A percentile compares a stretch with the other conserved stretches of the same genome.
Conservation (phyloP, 2,113 vertebrate genomes). For the Paramormyrops kingsleyae region DNA sequence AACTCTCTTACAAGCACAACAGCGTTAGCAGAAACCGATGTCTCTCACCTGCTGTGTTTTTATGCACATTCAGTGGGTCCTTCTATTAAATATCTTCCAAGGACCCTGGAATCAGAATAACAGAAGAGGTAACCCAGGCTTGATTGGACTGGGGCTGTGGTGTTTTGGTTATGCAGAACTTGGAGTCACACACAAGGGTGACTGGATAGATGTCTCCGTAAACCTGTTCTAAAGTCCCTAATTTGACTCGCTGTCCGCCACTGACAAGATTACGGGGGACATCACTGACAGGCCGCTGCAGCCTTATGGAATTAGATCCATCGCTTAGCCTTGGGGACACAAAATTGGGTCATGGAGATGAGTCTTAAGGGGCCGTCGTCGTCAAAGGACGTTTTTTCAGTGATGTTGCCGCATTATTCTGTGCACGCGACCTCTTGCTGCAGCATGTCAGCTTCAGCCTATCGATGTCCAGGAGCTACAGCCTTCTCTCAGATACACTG, state of each 20-base stretch:
- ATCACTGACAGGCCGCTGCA: slow-evolving; percentile 51
- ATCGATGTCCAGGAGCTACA: background rate
- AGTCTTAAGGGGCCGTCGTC: slow-evolving; percentile 49
- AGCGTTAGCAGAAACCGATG: background rate
- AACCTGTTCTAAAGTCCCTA: slow-evolving; percentile 45
- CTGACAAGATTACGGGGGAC: slow-evolving; percentile 54
- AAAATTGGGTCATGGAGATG: slow-evolving; percentile 57
- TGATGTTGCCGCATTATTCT: background rate
- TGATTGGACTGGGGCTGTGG: background rate
- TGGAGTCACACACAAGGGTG: background rate
- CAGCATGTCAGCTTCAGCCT: background rate
- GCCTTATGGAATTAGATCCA: slow-evolving; percentile 51
- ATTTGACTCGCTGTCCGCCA: slow-evolving; percentile 41
- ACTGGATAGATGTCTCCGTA: slow-evolving; percentile 14
- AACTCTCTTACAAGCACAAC: background rate
- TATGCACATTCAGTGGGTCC: background rate
- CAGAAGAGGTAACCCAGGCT: background rate
- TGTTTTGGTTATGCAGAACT: background rate
- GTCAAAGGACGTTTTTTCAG: background rate
- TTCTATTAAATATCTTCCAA: background rate
- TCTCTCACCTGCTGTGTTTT: background rate
- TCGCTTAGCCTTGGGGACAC: slow-evolving; percentile 38
- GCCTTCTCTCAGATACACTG: background rate
- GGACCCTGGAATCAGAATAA: background rate
- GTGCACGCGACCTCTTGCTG: background rate